Base-by-base conservation (phyloP, 1,140 invertebrate genomes). In the Drosophila ohnishii region DNA sequence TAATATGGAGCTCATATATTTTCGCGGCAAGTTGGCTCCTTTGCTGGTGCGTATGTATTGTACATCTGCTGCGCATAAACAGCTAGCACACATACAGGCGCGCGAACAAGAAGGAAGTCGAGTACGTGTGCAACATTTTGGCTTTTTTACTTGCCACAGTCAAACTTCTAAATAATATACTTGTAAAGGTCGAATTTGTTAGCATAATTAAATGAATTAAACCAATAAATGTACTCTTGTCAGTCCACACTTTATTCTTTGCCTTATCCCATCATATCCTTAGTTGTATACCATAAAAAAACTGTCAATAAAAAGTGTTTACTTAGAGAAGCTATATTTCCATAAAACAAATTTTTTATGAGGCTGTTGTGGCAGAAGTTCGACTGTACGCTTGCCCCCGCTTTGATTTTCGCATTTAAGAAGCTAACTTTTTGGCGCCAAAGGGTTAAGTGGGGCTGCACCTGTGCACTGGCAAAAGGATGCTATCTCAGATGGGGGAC, bases 1-100 rank as follows among this genome's bases (percentile, higher is more conserved):
- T 90, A 90, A 90, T 90, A 90, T 90, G 79, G 84, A 79, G 75
- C 84, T 90, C 88, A 85, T 90, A 90, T 90, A 88, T 90, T 90
- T 80, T 83, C 78, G 77, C 80, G 84, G 83, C 82, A 87, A 90
- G 64, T 85, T 86, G 65, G 69, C 75, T 84, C 61, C 80, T 60
- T 51, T n/a, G 59, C 42, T 56, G 35, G 42, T 44, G 50, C 48
- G 39, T 74, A 75, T 64, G 64, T 53, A 55, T 61, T 74, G 72
- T 71, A 88, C 88, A 90, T 84, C 89, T 90, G 88, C 88, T 90
- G 64, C 88, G 70, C 76, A 79, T 88, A 88, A 85, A 78, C 70
- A 86, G 64, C 47, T 50, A 50, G 60, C 71, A 62, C 47, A 75
- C 28, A 53, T 11, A 50, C 10, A 57, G 14, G 39, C 25, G 34